These are phyloP conservation scores for Phalanger gymnotis DNA, from an alignment of 2,797 vertebrate species.

Conservation along the genomic window DNA sequence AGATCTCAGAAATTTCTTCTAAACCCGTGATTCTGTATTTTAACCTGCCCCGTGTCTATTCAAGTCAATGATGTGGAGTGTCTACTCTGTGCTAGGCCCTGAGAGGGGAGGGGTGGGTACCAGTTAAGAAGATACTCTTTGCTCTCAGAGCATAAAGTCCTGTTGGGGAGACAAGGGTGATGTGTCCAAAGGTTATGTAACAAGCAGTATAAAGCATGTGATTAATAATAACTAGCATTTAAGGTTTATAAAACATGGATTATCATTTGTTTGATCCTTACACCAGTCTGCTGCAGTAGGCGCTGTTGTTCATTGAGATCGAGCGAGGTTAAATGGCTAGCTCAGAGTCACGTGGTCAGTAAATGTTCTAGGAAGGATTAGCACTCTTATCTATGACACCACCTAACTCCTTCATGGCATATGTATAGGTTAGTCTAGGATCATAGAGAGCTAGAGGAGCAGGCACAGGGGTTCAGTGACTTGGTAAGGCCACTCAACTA, in stretches of 20 bases:
- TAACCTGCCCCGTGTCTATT: background rate
- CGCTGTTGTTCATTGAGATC: background rate
- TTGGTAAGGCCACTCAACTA: background rate
- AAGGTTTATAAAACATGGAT: background rate
- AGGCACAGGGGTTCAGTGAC: background rate
- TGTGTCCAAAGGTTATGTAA: background rate
- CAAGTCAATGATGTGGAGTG: background rate
- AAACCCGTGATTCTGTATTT: background rate
- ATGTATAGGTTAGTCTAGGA: background rate
- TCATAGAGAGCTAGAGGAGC: background rate
- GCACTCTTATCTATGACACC: background rate
- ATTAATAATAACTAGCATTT: background rate
- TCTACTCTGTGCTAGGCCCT: background rate
- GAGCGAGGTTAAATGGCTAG: background rate
- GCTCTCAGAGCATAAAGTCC: background rate
- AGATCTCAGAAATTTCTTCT: background rate
- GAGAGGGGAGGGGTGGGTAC: background rate
- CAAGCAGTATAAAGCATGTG: background rate
- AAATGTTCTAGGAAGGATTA: conserved; percentile 13
- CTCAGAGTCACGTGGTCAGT: background rate
- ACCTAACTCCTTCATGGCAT: background rate
- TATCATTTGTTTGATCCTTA: conserved; percentile 9
- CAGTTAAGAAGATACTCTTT: background rate
- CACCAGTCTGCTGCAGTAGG: background rate
- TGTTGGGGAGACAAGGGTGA: background rate